Base-by-base conservation (phyloP, 2,113 vertebrate species). In the Dasypus novemcinctus region DNA sequence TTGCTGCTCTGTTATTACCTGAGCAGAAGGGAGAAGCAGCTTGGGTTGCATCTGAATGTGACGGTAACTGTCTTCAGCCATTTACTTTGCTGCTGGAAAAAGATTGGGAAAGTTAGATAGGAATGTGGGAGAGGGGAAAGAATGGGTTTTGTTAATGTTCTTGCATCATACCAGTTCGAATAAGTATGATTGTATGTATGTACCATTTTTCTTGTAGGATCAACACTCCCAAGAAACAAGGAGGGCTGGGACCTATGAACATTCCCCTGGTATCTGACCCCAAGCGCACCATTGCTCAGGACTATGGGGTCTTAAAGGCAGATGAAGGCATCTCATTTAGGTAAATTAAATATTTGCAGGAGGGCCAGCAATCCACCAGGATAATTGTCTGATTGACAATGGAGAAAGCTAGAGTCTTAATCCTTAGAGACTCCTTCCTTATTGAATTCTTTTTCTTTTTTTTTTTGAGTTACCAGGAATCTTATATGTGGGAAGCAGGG, bases 281-380 rank as follows among this genome's bases (percentile, higher is more conserved):
- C 2, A 98, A 98, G 1, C 99, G 98, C 83, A 97, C 95, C 92
- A 99, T 99, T 98, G 98, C 99, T 92, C 98, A 98, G 97, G 99
- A 99, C 33, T 99, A 99, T 29, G 99, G 99, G 0, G 99, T 99
- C 31, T 98, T 99, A 61, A 99, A 99, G 96, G 99, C 99, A 76
- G 99, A 99, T 68, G 99, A 99, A 97, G 99, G 99, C 38, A 99
- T 99, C 83, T 99, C 99, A 33, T 99, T 98, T 99, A 99, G 99
- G 99, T 99, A 97, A 97, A 83, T 92, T 99, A 97, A 97, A 83
- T 92, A 74, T 33, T 18, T 91, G 49, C 20, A 41, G 0, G 4
- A 13, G 64, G 20, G 18, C 57, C 75, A 3, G 41, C 29, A 38
- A 46, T 88, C 64, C 7, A 86, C 64, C 33, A 20, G 10, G 11